Base-by-base conservation (phyloP, 1,140 invertebrate genomes). In the Drosophila seguyi region DNA sequence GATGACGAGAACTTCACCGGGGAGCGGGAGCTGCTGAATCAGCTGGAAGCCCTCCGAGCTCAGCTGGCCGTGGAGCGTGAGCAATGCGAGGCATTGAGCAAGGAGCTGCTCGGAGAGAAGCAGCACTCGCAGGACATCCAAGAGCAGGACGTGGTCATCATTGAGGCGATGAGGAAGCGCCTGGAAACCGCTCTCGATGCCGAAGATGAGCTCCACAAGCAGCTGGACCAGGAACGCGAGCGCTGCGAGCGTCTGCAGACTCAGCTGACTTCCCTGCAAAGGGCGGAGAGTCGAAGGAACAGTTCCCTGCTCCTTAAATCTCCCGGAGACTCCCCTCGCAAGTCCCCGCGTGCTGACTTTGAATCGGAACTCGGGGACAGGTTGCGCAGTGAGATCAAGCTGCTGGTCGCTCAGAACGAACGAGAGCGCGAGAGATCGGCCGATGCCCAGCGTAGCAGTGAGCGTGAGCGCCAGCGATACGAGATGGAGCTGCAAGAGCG, bases 101-200 rank as follows among this genome's bases (percentile, higher is more conserved):
- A 93, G 20, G 93, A 92, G 29, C 53, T 96, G 8, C 93, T 94
- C 4, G 91, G 93, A 20, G 93, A 94, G 18, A 94, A 94, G 41
- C 93, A 93, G 59, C 87, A 90, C 27, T 93, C 93, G 16, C 91
- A 93, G 16, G 90, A 94, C 11, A 93, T 94, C 16, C 93, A 95
- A 91, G 93, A 94, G 41, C 94, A 95, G 88, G 95, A 95, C 85
- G 93, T 95, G 2, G 93, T 94, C 62, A 94, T 95, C 69, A 94
- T 95, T 58, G 93, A 95, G 79, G 94, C 95, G 39, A 93, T 96
- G 72, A 94, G 94, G 42, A 93, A 94, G 14, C 94, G 94, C 5
- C 80, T 96, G 1, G 95, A 96, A 73, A 92, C 93, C 0, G 93
- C 94, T 0, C 92, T 95, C 61, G 94, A 95, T 38, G 94, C 95